Base-by-base conservation (phyloP, 2,888 invertebrate genomes). In the Bellardia pandia region DNA sequence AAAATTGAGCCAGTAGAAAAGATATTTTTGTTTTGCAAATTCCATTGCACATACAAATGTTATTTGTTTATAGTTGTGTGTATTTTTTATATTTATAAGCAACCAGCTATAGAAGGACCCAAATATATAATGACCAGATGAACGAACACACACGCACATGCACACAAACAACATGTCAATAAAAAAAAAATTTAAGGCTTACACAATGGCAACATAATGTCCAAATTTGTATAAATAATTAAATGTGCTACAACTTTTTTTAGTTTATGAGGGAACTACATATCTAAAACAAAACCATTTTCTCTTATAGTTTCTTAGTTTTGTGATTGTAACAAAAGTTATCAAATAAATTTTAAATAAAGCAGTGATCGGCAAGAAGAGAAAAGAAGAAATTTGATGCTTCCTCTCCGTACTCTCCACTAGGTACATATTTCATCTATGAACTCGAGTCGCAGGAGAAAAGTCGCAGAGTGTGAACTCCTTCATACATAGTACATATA, bases 1-100 rank as follows among this genome's bases (percentile, higher is more conserved):
- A 75, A 74, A 81, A 68, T 75, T 81, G 45, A 58, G 23, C 64
- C 74, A 75, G 48, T 9, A 14, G 62, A 71, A 16, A 56, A 71
- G 40, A 76, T 66, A 68, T 74, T 81, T 66, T 68, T 56, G 45
- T 58, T 68, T 58, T 45, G n/a, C 42, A 64, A 66, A 81, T 37
- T 66, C 66, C 68, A 76, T n/a, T 69, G 48, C 16, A 76, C 37
- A 69, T 71, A 62, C 64, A 77, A 71, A 71, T 60, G 42, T 7
- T 53, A 16, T 42, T 2, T 45, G 23, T 23, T 23, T 23, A 1
- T 23, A 23, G 23, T 23, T 60, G 37, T 40, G 13, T 56, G 6
- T 77, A 2, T 33, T 53, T 72, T 72, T 62, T 60, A 62, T 64
- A 53, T 72, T 72, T 72, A 66, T 72, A 74, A 74, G 42, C 56